Percentiles rank a stretch among this genome's conserved stretches.
phyloP scores from a whole-genome alignment of 2,888 invertebrate species.

The Harpalus rufipes region DNA sequence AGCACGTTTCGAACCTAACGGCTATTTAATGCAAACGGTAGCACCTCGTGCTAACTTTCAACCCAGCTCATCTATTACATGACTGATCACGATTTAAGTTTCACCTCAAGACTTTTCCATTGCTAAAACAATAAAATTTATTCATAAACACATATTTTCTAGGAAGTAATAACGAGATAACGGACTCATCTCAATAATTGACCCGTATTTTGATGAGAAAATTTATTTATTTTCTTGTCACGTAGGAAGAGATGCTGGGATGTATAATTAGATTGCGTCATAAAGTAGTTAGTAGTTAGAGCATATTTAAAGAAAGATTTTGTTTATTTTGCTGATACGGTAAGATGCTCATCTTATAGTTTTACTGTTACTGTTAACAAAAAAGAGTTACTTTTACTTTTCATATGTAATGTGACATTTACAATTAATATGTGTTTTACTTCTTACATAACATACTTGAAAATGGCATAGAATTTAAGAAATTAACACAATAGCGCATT shows the following conservation, averaged over 20 bases:
- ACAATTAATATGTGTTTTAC: background rate
- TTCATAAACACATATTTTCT: slow-evolving; percentile 44
- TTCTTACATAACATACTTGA: background rate
- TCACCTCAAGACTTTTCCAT: slow-evolving; percentile 12
- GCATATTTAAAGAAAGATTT: slow-evolving; percentile 32
- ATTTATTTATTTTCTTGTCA: slow-evolving; percentile 42
- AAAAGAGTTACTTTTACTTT: slow-evolving; percentile 39
- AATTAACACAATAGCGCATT: background rate
- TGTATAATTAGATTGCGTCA: slow-evolving; percentile 47
- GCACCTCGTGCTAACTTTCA: slow-evolving; percentile 30
- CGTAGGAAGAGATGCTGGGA: slow-evolving; percentile 25
- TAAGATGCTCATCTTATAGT: background rate
- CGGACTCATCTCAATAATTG: slow-evolving; percentile 27
- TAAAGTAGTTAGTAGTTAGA: slow-evolving; percentile 31
- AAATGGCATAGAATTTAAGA: background rate
- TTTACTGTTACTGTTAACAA: slow-evolving; percentile 1
- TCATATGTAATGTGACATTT: slow-evolving; percentile 4
- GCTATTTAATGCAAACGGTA: slow-evolving; percentile 47
- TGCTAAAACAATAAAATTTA: slow-evolving; percentile 29
- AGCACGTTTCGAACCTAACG: slow-evolving; percentile 38
- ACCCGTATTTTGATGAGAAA: slow-evolving; percentile 41
- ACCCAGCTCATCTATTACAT: slow-evolving; percentile 35
- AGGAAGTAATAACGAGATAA: slow-evolving; percentile 16
- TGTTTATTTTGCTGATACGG: slow-evolving; percentile 34
- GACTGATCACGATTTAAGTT: slow-evolving; percentile 6